Evolutionary conservation across 2,113 vertebrate species (phyloP), one percentile per base, ranked within the genome.

Genomic region (Hemichromis elongatus): DNA sequence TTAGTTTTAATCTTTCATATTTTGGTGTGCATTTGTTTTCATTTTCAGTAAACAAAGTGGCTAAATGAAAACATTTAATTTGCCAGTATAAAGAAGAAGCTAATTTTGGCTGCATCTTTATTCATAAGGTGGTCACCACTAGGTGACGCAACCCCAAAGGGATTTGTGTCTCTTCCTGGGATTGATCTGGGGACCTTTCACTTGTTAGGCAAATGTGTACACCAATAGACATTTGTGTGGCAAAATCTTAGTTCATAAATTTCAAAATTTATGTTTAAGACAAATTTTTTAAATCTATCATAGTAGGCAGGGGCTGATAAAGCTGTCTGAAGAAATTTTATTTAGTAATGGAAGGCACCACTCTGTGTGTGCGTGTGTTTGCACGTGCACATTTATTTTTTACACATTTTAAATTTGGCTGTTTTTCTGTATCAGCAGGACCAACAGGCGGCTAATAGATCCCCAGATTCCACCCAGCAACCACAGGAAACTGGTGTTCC

Each of bases 401-500:
- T 45, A 61, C 7, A 3, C 18, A 24, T 57, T 55, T 18, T 9
- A 57, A 82, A 57, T 73, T 33, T 33, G 14, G 35, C 68, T 77
- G 1, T 83, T 66, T 24, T 88, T n/a, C 3, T 13, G 5, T 5
- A 5, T 12, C 19, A 2, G 9, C 81, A 93, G 91, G 82, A 89
- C 82, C 90, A 89, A 28, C 89, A 82, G 63, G 89, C 90, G 70
- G 19, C 59, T 53, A 84, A 42, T 4, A 28, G 83, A 6, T 21
- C 70, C 45, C 77, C 82, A 54, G 89, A 86, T 42, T 63, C 88
- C n/a, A 3, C 80, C 26, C 91, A 57, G 80, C 91, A 87, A 52
- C 88, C 86, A 7, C 91, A 89, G 40, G 92, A 92, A 66, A 79
- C 75, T 4, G 80, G 66, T 2, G 90, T 8, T 77, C 63, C 77